Evolutionary conservation across 2,888 invertebrate genomes (phyloP), one percentile per base, ranked within the genome.

Genomic region (Encarsia formosa): DNA sequence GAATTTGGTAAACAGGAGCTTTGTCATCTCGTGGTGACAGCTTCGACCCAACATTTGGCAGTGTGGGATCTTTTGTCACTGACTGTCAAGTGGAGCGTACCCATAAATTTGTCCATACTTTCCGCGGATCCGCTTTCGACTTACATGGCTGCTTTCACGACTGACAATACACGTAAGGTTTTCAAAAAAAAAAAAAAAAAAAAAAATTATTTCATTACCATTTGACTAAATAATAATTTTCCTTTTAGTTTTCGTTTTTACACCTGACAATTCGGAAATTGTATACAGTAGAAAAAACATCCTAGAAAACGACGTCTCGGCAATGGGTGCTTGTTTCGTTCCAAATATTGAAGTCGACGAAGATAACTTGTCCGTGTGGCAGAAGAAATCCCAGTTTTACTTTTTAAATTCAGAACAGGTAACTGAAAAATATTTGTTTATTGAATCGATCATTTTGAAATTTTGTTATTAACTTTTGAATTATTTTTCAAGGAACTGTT

Each of bases 11-110:
- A 72, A 47, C 74, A 76, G 39, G 75, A 77, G 48, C 76, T 78
- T 48, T 79, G 80, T 57, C 83, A 84, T 65, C 70, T 84, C 20
- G 63, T 82, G 39, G 79, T 84, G n/a, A 71, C 77, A 24, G 76
- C 76, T 34, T 83, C 83, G n/a, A 68, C 77, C 3, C 70, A 76
- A 11, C 80, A 81, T 54, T 61, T 88, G 8, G 80, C 80, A 3
- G 84, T 86, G 2, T 88, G 88, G 88, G 86, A 87, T 74, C 73
- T 88, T 15, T 70, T 87, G 44, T 84, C 84, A 1, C 73, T 87
- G n/a, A 78, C 81, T 19, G 76, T 89, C 44, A 76, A 78, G 22
- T 90, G 90, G 89, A 78, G 77, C 41, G 85, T 88, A 3, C 72
- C 77, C 13, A 56, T 83, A 11, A 68, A 73, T 29, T 71, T 80